These are phyloP conservation scores for Butastur rufipennis DNA, from an alignment of 2,113 vertebrate species.

Conservation along the genomic window DNA sequence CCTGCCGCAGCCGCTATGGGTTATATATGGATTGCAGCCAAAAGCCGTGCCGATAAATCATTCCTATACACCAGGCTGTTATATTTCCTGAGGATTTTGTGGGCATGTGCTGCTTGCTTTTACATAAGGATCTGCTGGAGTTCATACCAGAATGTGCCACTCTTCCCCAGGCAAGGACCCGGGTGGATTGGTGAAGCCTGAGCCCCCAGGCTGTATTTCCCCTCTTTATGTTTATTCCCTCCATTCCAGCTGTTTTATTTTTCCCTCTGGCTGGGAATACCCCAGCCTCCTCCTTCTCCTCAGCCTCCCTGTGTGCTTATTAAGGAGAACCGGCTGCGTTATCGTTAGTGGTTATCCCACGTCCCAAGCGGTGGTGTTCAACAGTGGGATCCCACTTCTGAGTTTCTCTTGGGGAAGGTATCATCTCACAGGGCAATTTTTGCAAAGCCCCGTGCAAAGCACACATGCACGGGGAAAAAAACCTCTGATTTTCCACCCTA, in stretches of 20 bases:
- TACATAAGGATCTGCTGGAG: conserved; percentile 56
- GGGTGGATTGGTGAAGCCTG: neutral
- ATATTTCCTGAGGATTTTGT: conserved; percentile 48
- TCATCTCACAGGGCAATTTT: neutral
- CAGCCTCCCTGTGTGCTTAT: neutral
- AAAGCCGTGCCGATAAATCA: conserved; percentile 40
- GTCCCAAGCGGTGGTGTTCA: neutral
- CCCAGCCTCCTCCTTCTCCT: neutral
- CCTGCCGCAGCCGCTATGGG: conserved; percentile 29
- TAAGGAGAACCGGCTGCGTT: neutral
- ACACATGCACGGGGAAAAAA: neutral
- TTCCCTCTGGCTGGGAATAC: neutral
- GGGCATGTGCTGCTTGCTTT: conserved; percentile 41
- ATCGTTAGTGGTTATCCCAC: neutral
- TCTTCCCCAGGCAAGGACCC: neutral
- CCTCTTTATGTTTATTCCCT: neutral
- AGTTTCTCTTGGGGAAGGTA: neutral
- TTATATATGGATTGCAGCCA: conserved; percentile 35
- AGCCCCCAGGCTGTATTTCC: neutral
- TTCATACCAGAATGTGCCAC: neutral
- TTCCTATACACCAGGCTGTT: conserved; percentile 44
- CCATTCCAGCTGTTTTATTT: neutral
- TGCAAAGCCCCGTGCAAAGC: rapidly evolving
- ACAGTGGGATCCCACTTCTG: neutral
- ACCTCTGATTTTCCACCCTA: neutral